phyloP scores from a whole-genome alignment of 2,888 invertebrate species.

The Lobophora halterata region DNA sequence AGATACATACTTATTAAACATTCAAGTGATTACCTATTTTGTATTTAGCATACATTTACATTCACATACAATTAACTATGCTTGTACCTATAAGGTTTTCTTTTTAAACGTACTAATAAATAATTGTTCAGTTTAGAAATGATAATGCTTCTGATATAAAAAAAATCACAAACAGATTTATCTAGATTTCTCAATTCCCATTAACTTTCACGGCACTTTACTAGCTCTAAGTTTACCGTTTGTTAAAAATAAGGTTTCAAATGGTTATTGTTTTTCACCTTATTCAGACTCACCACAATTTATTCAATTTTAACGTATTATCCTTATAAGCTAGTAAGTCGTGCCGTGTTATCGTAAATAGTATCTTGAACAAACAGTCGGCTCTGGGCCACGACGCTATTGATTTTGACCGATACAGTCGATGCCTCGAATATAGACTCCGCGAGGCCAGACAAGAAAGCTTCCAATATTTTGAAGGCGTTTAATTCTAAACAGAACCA shows the following conservation, averaged over 20 bases:
- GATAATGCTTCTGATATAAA: too few species aligned
- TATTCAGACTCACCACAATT: slow-evolving; percentile 13
- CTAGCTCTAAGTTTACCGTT: too few species aligned
- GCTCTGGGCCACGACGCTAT: slow-evolving; percentile 49
- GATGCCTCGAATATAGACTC: slow-evolving; percentile 30
- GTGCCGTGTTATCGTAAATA: slow-evolving; percentile 47
- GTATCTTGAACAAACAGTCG: slow-evolving; percentile 59
- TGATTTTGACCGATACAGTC: slow-evolving; percentile 66
- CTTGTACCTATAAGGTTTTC: too few species aligned
- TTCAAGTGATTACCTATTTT: too few species aligned
- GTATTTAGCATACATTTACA: too few species aligned
- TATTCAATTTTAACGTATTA: slow-evolving; percentile 22
- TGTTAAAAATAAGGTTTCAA: slow-evolving; percentile 2
- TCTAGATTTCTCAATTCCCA: too few species aligned
- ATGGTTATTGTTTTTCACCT: slow-evolving; percentile 14
- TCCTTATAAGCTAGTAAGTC: slow-evolving; percentile 29
- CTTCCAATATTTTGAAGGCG: slow-evolving; percentile 8
- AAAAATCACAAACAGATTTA: too few species aligned
- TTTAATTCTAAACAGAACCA: slow-evolving; percentile 5
- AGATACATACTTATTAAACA: slow-evolving; percentile 26
- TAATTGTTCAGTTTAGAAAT: too few species aligned
- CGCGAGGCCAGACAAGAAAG: slow-evolving; percentile 22
- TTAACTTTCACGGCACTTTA: too few species aligned
- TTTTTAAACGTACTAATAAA: too few species aligned
- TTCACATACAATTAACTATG: too few species aligned